phyloP scores from a whole-genome alignment of 2,113 vertebrate genomes.

The Phaethornis superciliosus region DNA sequence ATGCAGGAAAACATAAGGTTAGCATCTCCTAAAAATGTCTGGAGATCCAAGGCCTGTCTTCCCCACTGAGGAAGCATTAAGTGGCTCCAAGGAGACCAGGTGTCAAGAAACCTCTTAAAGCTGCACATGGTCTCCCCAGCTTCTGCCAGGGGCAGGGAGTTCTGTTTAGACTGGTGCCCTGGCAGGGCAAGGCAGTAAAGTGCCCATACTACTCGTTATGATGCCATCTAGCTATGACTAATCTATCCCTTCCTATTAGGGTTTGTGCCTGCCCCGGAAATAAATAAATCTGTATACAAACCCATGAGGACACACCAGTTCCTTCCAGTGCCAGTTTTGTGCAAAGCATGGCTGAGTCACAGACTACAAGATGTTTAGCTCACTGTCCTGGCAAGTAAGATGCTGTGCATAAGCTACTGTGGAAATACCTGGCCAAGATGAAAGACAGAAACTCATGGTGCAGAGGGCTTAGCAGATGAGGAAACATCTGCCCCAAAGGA shows the following conservation, averaged over 20 bases:
- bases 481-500: neutral
- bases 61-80: neutral
- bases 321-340: neutral
- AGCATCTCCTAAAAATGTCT: neutral
- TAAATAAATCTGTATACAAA: neutral
- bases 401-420: neutral
- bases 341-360: slow-evolving; percentile 12
- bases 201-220: neutral
- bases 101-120: neutral
- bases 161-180: neutral
- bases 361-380: neutral
- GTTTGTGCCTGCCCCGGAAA: slow-evolving; percentile 47
- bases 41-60: neutral
- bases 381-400: neutral
- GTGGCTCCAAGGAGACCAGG: neutral
- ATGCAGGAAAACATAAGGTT: neutral
- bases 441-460: neutral
- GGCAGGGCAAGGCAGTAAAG: slow-evolving; percentile 4
- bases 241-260: neutral
- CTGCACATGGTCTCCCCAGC: neutral
- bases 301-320: slow-evolving; percentile 26
- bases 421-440: neutral
- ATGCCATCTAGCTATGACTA: slow-evolving; percentile 46
- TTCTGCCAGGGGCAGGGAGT: neutral
- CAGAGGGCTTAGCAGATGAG: neutral